phyloP scores from a whole-genome alignment of 2,797 vertebrate genomes.

The Pangasius macronema region DNA sequence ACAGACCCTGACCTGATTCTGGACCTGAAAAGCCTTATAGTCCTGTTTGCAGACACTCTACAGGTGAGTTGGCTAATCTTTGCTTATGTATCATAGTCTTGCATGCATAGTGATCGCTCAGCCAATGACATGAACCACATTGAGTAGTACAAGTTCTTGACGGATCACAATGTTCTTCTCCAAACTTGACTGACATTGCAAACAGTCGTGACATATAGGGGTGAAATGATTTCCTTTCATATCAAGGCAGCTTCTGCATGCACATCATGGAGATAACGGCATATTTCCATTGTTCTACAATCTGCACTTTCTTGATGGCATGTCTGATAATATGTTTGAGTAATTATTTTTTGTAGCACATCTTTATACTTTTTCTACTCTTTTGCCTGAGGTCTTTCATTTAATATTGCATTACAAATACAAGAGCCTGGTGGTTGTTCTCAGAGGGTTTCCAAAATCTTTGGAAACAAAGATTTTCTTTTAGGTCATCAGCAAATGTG shows the following conservation, averaged over 20 bases:
- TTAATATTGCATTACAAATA: neutral
- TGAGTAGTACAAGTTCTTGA: too few relatives aligned
- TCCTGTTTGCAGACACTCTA: constrained; percentile 93
- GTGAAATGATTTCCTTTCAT: neutral
- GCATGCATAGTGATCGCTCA: too few relatives aligned
- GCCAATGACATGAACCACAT: too few relatives aligned
- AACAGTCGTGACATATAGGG: neutral
- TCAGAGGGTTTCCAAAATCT: too few relatives aligned
- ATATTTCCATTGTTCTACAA: neutral
- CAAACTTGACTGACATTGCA: neutral
- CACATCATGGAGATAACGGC: neutral
- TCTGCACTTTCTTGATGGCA: neutral
- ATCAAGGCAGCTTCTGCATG: neutral
- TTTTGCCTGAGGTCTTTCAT: neutral
- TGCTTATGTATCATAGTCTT: too few relatives aligned
- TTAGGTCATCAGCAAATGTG: neutral
- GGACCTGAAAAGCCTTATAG: constrained; percentile 97
- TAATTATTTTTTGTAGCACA: neutral
- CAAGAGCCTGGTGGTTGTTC: neutral
- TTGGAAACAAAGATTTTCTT: neutral
- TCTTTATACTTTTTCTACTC: neutral
- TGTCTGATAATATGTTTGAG: neutral
- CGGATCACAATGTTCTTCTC: too few relatives aligned
- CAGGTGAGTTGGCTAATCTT: constrained; percentile 75
- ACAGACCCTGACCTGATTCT: constrained; percentile 91